Evolutionary conservation across 2,797 vertebrate genomes (phyloP), one percentile per base, ranked within the genome.

Genomic region (Clangula hyemalis): DNA sequence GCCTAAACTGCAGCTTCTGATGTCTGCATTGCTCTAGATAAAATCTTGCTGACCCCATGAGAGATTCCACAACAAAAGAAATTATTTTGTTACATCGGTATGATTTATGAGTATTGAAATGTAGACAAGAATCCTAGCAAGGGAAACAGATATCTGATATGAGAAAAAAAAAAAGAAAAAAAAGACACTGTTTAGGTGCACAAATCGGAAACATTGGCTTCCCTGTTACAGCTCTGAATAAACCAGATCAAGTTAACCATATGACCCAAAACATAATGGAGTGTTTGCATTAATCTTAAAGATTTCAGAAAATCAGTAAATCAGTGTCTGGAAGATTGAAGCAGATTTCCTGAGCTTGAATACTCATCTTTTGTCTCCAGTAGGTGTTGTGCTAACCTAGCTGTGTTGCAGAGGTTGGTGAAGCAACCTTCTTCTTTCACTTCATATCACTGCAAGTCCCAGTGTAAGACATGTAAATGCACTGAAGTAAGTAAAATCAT

Each of bases 101-200:
- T 93, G 82, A 93, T 88, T 95, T 86, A 88, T 76, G 76, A 77
- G 56, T 84, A 83, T 62, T 88, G 70, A 92, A 93, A 73, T 47
- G 39, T 39, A 56, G 56, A 54, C 82, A 92, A 82, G n/a, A 51
- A 79, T 94, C n/a, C 51, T 66, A 76, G 51, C n/a, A 75, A 53
- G 22, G 25, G n/a, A 94, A 84, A 57, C 11, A 91, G 85, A 86
- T 91, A 93, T 58, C 73, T 78, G 82, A 85, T 85, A 68, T 8
- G 49, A 77, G 45, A 41, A 82, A 49, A 49, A 86, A 75, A 86
- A 85, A 70, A 89, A 49, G 81, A 41, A 84, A 86, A 75, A 86
- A 86, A 62, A 89, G 73, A 75, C 76, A 56, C 57, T 78, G 38
- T 81, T 92, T 56, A 54, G 32, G 25, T 78, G 32, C 36, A 47